Base-by-base conservation (phyloP, 1,140 invertebrate species). In the Meloidogyne floridensis region DNA sequence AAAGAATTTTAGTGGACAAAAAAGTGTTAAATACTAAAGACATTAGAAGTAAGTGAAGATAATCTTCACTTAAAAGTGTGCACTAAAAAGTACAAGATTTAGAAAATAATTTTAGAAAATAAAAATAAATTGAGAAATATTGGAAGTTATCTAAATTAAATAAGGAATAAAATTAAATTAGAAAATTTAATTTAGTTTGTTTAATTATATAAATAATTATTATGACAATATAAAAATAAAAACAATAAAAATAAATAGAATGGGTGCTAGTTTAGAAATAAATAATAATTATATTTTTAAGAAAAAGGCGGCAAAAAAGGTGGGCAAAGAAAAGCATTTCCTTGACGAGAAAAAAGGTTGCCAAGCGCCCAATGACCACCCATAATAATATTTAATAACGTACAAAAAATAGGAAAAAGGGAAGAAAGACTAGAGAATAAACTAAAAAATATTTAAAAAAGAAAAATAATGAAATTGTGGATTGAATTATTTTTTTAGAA, bases 321-420 rank as follows among this genome's bases (percentile, higher is more conserved):
- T n/a, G 2, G 59, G 59, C 15, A n/a, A 65, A 65, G n/a, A 65
- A 8, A 65, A 18, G 15, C n/a, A n/a, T 65, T 65, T 65, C 59
- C 59, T 65, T 65, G 59, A 65, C n/a, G 59, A 65, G n/a, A 59
- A 59, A 59, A 59, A 59, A 59, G 56, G 59, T 65, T 65, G 59
- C 59, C 59, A 65, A 65, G 59, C 59, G 59, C 59, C 59, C 59
- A 65, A 65, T 65, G 59, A 65, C 59, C 59, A n/a, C 59, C 59
- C 59, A n/a, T 6, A 5, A 7, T n/a, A 51, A 75, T 47, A n/a
- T 9, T 8, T 47, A n/a, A 53, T 75, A 20, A 51, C 10, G 11
- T 11, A 3, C 7, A 77, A 2, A 54, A 13, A 20, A 54, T n/a
- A 80, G 10, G n/a, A 69, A 72, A 80, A 72, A 32, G 20, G 47